Conservation (phyloP, 1,140 invertebrate genomes). For the Oedothorax gibbosus region DNA sequence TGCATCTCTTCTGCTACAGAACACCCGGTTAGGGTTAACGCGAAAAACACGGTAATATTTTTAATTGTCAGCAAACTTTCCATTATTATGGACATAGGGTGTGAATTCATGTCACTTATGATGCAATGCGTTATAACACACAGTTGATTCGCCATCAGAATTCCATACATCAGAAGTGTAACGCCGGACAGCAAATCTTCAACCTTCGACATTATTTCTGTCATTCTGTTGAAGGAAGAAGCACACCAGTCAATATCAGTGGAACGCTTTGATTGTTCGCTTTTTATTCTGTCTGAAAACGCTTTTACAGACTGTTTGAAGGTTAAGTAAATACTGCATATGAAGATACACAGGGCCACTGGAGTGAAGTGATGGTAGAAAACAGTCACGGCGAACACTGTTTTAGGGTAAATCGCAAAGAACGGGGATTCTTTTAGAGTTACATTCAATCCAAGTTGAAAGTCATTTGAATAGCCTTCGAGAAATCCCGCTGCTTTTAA, state of each 20-base stretch:
- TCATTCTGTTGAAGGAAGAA: slow-evolving; percentile 16
- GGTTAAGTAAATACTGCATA: slow-evolving; percentile 27
- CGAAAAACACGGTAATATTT: slow-evolving; percentile 24
- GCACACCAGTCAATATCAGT: slow-evolving; percentile 6
- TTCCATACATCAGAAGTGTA: slow-evolving; percentile 32
- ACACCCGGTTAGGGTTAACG: slow-evolving; percentile 9
- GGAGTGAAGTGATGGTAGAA: slow-evolving; percentile 42
- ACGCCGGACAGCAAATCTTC: slow-evolving; percentile 19
- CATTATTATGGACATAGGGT: slow-evolving; percentile 30
- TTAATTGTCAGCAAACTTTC: slow-evolving; percentile 30
- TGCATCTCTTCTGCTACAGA: slow-evolving; percentile 11
- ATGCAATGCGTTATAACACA: slow-evolving; percentile 41
- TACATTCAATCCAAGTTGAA: slow-evolving; percentile 5
- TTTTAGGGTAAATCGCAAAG: neutral
- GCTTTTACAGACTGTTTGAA: slow-evolving; percentile 16
- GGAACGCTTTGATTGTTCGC: neutral
- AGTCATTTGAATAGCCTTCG: neutral
- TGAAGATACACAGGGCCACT: neutral
- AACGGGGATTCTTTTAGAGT: neutral
- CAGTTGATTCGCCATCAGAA: slow-evolving; percentile 35
- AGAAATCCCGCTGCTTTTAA: slow-evolving; percentile 5
- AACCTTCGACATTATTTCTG: slow-evolving; percentile 1
- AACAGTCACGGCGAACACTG: neutral
- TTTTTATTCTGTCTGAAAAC: slow-evolving; percentile 11
- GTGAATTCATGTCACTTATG: neutral